Evolutionary conservation across 2,888 invertebrate species (phyloP).

Genomic region (Zele albiditarsus): DNA sequence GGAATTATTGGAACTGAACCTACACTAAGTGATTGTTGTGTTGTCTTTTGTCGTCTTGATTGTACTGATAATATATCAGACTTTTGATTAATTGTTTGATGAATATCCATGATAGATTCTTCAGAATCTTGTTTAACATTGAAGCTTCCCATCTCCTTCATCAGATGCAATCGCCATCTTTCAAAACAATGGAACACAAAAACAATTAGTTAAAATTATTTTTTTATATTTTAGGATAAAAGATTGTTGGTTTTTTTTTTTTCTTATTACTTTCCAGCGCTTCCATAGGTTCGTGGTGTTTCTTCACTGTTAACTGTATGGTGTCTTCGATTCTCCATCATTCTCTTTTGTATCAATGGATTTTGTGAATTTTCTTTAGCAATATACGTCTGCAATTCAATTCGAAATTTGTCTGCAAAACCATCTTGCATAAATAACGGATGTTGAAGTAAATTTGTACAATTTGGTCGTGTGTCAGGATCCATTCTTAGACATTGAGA

Average conservation of each 20-base stretch:
- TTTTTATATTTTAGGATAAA: slow-evolving; percentile 1
- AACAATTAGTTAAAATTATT: background rate
- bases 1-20: slow-evolving; percentile 59
- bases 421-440: slow-evolving; percentile 79
- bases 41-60: slow-evolving; percentile 38
- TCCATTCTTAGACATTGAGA: slow-evolving; percentile 78
- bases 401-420: slow-evolving; percentile 80
- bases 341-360: slow-evolving; percentile 72
- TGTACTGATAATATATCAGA: slow-evolving; percentile 29
- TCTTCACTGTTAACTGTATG: slow-evolving; percentile 56
- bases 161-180: slow-evolving; percentile 66
- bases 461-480: slow-evolving; percentile 78
- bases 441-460: slow-evolving; percentile 79
- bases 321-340: slow-evolving; percentile 52
- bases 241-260: background rate
- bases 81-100: slow-evolving; percentile 22
- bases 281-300: slow-evolving; percentile 55
- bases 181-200: background rate
- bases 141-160: slow-evolving; percentile 53
- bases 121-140: slow-evolving; percentile 32
- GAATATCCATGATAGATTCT: background rate
- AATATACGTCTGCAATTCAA: slow-evolving; percentile 78
- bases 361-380: slow-evolving; percentile 78
- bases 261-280: slow-evolving; percentile 58
- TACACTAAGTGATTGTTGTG: slow-evolving; percentile 57